Base-by-base conservation (phyloP, 2,888 invertebrate species). In the Lasioglossum pauxillum region DNA sequence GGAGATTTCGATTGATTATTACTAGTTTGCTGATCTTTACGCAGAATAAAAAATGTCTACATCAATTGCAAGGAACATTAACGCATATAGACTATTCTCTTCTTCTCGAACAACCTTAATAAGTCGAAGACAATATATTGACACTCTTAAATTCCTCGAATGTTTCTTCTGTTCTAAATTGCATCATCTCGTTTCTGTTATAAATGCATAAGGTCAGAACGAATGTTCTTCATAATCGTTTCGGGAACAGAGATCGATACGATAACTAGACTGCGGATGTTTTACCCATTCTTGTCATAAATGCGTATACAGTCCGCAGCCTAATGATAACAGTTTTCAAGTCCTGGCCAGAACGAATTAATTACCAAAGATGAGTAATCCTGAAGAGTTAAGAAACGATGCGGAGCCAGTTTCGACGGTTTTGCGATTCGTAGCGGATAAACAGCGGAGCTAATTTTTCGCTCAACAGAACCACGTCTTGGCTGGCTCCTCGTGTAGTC, bases 391-490 rank as follows among this genome's bases (percentile, higher is more conserved):
- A 82, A 83, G 53, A 67, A 71, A 75, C 38, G 75, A 84, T 87
- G 82, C 82, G 92, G 93, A 93, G 94, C 93, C 94, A 93, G 94
- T 94, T 88, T 83, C 83, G 83, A 91, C 91, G 92, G 91, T 92
- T 92, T 92, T 91, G 91, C 91, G 78, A 80, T 75, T 74, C 38
- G 41, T 14, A 80, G 88, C 73, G 41, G 35, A 67, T 31, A 57
- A 46, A 78, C 60, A 75, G n/a, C 23, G 84, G 67, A 80, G 35
- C 67, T 71, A 69, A 77, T 31, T 31, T 31, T 64, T 84, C 38
- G 74, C 79, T 95, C 91, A 96, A 94, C 96, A 96, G 94, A 96
- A 96, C 96, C 96, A 96, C 86, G 96, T 96, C 92, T 95, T 95
- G 88, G 95, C 95, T 90, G 95, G 95, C 94, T 95, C 95, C 93